Percentiles rank a stretch among this genome's conserved stretches.
Evolutionary conservation across 2,888 invertebrate genomes (phyloP).

Genomic region (Heteromurus nitidus): DNA sequence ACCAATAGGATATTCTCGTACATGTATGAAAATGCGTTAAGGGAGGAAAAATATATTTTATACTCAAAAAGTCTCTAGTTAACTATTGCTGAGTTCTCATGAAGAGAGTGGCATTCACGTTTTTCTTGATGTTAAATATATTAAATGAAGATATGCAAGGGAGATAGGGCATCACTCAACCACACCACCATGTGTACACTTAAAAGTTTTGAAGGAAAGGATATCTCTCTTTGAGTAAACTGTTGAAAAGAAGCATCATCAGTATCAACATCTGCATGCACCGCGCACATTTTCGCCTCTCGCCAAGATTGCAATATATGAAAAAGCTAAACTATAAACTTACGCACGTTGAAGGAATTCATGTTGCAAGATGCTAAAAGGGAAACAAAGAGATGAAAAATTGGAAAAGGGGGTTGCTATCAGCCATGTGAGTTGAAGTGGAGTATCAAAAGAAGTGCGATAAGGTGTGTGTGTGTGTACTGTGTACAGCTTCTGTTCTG

Average conservation of each 20-base stretch:
- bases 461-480: not conserved
- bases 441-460: not conserved
- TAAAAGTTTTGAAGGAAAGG: conserved; percentile 40
- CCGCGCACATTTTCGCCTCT: conserved; percentile 30
- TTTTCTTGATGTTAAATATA: not conserved
- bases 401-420: not conserved
- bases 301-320: not conserved
- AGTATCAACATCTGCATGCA: conserved; percentile 28
- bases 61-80: not conserved
- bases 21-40: not conserved
- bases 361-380: not conserved
- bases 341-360: too few relatives aligned
- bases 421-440: not conserved
- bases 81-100: not conserved
- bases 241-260: conserved; percentile 42
- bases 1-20: not conserved
- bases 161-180: conserved; percentile 21
- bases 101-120: conserved; percentile 5
- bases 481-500: not conserved
- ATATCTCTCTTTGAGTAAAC: conserved; percentile 45
- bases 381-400: conserved; percentile 14
- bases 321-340: too few relatives aligned
- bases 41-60: not conserved
- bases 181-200: conserved; percentile 40
- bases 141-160: not conserved